phyloP scores from a whole-genome alignment of 2,888 invertebrate genomes.

The Norana najaformis region DNA sequence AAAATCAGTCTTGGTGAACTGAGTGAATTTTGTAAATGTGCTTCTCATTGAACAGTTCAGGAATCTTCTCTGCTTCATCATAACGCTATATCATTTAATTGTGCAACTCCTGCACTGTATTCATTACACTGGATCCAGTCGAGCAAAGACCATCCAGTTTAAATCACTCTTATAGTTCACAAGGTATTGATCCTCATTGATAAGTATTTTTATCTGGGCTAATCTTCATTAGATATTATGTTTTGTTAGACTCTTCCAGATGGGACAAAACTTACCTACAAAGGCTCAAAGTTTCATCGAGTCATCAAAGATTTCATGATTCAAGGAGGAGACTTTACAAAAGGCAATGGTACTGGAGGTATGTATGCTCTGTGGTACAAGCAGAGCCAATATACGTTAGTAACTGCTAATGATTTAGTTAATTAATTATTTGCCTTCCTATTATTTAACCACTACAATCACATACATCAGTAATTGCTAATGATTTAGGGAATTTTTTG shows the following conservation, averaged over 20 bases:
- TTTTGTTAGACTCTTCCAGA: neutral
- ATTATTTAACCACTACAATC: slow-evolving; percentile 27
- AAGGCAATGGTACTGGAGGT: slow-evolving; percentile 91
- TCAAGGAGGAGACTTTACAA: slow-evolving; percentile 93
- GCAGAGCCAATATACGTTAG: neutral
- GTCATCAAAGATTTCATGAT: slow-evolving; percentile 88
- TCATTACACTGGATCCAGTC: too few species aligned
- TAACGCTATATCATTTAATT: too few species aligned
- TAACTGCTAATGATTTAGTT: neutral
- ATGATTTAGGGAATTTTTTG: neutral
- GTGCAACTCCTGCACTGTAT: too few species aligned
- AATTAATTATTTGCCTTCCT: neutral
- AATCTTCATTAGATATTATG: neutral
- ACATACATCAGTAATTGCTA: neutral
- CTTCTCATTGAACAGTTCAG: too few species aligned
- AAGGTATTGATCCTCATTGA: neutral
- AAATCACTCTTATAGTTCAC: too few species aligned
- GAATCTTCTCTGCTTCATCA: too few species aligned
- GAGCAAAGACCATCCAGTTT: too few species aligned
- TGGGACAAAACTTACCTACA: slow-evolving; percentile 66
- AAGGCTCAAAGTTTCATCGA: slow-evolving; percentile 81
- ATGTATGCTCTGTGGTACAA: neutral
- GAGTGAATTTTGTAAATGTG: too few species aligned
- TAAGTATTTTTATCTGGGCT: too few species aligned
- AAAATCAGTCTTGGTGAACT: too few species aligned